A percentile compares a stretch with the other conserved stretches of the same genome.
These are phyloP conservation scores for Nephrotoma appendiculata DNA, from an alignment of 2,888 invertebrate genomes.

Conservation along the genomic window DNA sequence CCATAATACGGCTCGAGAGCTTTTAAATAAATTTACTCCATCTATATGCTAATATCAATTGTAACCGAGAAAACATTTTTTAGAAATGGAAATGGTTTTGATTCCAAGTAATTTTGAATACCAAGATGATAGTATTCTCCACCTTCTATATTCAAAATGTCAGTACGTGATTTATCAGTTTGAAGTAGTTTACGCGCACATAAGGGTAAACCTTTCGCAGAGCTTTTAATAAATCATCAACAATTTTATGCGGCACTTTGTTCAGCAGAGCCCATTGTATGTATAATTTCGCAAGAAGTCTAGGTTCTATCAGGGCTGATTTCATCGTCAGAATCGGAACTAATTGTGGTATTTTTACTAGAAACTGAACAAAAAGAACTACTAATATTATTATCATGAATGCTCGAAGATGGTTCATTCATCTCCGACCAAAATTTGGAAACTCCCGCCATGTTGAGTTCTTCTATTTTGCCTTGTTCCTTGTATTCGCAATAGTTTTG, in stretches of 20 bases:
- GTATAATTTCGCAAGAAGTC: background rate
- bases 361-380: background rate
- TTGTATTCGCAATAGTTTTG: too few relatives aligned
- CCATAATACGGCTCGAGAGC: constrained; percentile 2
- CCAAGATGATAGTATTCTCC: too few relatives aligned
- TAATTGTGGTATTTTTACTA: background rate
- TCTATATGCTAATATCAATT: background rate
- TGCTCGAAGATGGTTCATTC: background rate
- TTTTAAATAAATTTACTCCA: constrained; percentile 3
- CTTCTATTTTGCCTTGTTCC: background rate
- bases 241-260: background rate
- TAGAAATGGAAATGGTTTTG: too few relatives aligned
- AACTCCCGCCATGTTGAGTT: background rate
- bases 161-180: too few relatives aligned
- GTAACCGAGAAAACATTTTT: too few relatives aligned
- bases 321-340: background rate
- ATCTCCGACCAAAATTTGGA: background rate
- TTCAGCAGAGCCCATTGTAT: background rate
- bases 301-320: background rate
- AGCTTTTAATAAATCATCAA: background rate
- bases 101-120: too few relatives aligned
- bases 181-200: too few relatives aligned
- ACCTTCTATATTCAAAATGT: too few relatives aligned
- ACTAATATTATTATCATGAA: background rate
- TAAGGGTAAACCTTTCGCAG: background rate